Percentiles rank a stretch among this genome's conserved stretches.
These are phyloP conservation scores for Microctenopoma lineatum DNA, from an alignment of 2,797 vertebrate species.

Conservation along the genomic window DNA sequence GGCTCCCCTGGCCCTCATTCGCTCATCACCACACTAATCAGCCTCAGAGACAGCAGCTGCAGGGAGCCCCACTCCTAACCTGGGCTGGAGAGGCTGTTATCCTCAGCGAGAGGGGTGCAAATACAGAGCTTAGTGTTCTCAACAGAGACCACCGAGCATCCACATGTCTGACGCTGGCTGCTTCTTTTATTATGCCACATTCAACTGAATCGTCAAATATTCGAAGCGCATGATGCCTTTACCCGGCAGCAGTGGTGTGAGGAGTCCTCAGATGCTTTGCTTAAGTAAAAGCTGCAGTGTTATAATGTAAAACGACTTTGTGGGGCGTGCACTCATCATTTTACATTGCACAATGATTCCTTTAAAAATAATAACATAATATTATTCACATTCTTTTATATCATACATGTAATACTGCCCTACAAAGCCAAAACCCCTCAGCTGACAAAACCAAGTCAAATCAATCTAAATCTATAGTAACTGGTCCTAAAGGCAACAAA, in stretches of 20 bases:
- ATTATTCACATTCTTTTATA: too few relatives aligned
- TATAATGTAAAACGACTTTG: background rate
- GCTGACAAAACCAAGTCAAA: too few relatives aligned
- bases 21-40: slow-evolving; percentile 83
- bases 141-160: slow-evolving; percentile 73
- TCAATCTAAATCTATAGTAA: too few relatives aligned
- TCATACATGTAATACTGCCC: too few relatives aligned
- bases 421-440: too few relatives aligned
- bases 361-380: too few relatives aligned
- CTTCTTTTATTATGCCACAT: slow-evolving; percentile 53
- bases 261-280: background rate
- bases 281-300: slow-evolving; percentile 6
- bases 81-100: slow-evolving; percentile 79
- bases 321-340: background rate
- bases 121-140: slow-evolving; percentile 81
- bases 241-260: slow-evolving; percentile 20
- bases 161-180: slow-evolving; percentile 55
- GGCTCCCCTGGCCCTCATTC: slow-evolving; percentile 72
- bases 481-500: too few relatives aligned
- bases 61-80: slow-evolving; percentile 79
- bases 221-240: slow-evolving; percentile 45
- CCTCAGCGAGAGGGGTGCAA: slow-evolving; percentile 71
- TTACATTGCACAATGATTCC: too few relatives aligned
- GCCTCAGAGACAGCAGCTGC: slow-evolving; percentile 80
- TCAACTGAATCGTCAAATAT: slow-evolving; percentile 37